Base-by-base conservation (phyloP, 1,140 invertebrate genomes). In the Drosophila quadrilineata region DNA sequence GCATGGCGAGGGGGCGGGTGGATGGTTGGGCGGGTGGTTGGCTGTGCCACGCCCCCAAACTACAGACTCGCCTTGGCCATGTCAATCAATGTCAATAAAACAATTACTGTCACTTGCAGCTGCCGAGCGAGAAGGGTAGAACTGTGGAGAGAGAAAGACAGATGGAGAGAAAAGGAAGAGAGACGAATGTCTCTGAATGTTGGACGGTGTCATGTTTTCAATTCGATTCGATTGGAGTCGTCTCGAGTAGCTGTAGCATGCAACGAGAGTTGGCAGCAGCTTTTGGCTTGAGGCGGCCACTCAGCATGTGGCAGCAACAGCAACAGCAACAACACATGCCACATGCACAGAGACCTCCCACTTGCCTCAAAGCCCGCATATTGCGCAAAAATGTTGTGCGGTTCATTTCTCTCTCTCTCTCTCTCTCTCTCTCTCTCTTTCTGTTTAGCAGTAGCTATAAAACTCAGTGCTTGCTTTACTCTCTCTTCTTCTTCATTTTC, bases 11-110 rank as follows among this genome's bases (percentile, higher is more conserved):
- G 19, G 19, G 63, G 12, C 35, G n/a, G n/a, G n/a, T n/a, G n/a
- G n/a, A n/a, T n/a, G n/a, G n/a, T n/a, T n/a, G n/a, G n/a, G n/a
- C n/a, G n/a, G n/a, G n/a, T n/a, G n/a, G n/a, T n/a, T n/a, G n/a
- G n/a, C n/a, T n/a, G n/a, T 56, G 22, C 36, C 40, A 58, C 49
- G 52, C 24, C 28, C 9, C 19, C 41, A 26, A 48, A 26, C 6
- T 54, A n/a, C 16, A 19, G 22, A 8, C 36, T 40, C 48, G 43
- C 48, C 66, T 21, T 24, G 43, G 79, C 73, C 64, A 63, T 84
- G 84, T 87, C 84, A 87, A 87, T 87, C 84, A 87, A 87, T 87
- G 84, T 87, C 84, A 87, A 87, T 87, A 87, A 87, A 87, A 87
- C 84, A 87, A 87, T 87, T 87, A 87, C 84, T 87, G 84, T 87